Evolutionary conservation across 2,113 vertebrate genomes (phyloP).

Genomic region (Rhagologus leucostigma): DNA sequence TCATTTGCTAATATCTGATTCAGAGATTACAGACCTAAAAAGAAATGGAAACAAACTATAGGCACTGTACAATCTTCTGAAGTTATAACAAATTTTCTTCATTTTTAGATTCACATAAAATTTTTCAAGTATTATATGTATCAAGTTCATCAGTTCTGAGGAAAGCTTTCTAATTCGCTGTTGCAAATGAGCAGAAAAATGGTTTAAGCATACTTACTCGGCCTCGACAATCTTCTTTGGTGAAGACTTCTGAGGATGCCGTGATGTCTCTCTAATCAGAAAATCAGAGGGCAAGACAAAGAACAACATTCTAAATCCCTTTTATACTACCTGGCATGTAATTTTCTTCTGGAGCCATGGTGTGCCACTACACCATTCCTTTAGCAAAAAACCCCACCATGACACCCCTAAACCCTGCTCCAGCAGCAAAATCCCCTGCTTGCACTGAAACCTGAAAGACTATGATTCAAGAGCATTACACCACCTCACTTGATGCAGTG

Average conservation of each 20-base stretch:
- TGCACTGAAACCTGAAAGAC: neutral
- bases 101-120: neutral
- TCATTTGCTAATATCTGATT: neutral
- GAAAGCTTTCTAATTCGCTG: neutral
- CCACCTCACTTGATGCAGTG: neutral
- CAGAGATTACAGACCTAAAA: neutral
- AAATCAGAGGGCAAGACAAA: neutral
- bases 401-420: neutral
- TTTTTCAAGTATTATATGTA: neutral
- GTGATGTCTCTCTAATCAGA: slow-evolving; percentile 4
- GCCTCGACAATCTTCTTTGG: slow-evolving; percentile 57
- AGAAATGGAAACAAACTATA: neutral
- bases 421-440: neutral
- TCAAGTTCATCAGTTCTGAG: neutral
- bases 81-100: neutral
- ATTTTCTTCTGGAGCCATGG: neutral
- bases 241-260: slow-evolving; percentile 30
- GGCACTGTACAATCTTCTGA: neutral
- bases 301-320: neutral
- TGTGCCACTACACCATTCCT: neutral
- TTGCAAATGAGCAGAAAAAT: neutral
- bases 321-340: neutral
- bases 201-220: slow-evolving; percentile 77
- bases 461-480: neutral
- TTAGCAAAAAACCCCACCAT: neutral